Conservation (phyloP, 2,797 vertebrate genomes). For the Acanthurus lineatus region DNA sequence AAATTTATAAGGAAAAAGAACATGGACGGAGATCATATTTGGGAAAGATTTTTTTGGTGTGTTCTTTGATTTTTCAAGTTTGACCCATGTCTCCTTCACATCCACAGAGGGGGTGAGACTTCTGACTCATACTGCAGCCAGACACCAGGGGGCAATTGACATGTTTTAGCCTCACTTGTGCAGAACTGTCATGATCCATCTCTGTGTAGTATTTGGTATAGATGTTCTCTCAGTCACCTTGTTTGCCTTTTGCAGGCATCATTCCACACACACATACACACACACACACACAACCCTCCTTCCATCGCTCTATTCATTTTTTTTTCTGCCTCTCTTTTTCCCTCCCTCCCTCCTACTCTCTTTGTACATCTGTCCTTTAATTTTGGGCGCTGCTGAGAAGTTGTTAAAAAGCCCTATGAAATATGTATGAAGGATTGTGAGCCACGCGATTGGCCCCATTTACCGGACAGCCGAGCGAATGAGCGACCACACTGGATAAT, state of each 20-base stretch:
- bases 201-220: background rate
- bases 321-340: conserved; percentile 55
- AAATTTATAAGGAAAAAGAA: too few relatives aligned
- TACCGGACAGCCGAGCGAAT: conserved; percentile 93
- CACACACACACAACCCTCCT: background rate
- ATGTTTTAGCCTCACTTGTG: too few relatives aligned
- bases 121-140: too few relatives aligned
- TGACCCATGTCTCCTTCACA: too few relatives aligned
- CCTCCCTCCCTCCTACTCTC: conserved; percentile 73
- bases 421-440: conserved; percentile 92
- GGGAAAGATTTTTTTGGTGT: too few relatives aligned
- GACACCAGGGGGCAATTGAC: too few relatives aligned
- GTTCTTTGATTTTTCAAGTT: too few relatives aligned
- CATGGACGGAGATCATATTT: too few relatives aligned
- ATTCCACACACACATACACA: conserved; percentile 1
- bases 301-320: conserved; percentile 27
- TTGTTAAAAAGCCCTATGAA: conserved; percentile 85
- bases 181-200: too few relatives aligned
- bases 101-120: too few relatives aligned
- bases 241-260: conserved; percentile 61
- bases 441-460: conserved; percentile 93
- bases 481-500: conserved; percentile 95
- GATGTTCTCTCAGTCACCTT: conserved; percentile 47
- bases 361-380: conserved; percentile 87
- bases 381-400: conserved; percentile 80